Conservation (phyloP, 1,140 invertebrate species). For the Drosophila lini region DNA sequence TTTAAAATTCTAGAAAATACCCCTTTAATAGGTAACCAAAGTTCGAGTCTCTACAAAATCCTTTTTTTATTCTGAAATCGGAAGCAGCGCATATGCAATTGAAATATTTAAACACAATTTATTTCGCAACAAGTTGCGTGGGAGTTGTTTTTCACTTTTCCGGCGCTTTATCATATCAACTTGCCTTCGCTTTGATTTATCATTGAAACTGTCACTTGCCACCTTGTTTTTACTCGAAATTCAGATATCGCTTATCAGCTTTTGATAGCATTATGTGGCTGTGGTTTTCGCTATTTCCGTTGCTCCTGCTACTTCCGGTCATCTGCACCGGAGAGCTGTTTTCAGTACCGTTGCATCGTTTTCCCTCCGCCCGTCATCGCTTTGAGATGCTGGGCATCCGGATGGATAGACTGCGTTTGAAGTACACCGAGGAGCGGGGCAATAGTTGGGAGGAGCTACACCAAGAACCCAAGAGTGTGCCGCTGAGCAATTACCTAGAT, state of each 20-base stretch:
- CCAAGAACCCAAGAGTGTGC: constrained; percentile 1
- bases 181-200: constrained; percentile 30
- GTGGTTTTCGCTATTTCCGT: constrained; percentile 2
- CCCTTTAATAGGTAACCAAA: not conserved
- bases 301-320: constrained; percentile 18
- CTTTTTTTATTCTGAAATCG: not conserved
- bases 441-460: not conserved
- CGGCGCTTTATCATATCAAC: not conserved
- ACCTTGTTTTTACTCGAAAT: not conserved
- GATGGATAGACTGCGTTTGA: constrained; percentile 65
- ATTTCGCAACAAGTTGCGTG: constrained; percentile 16
- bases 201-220: constrained; percentile 1
- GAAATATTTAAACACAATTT: constrained; percentile 45
- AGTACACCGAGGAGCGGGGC: constrained; percentile 36
- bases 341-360: constrained; percentile 58
- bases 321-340: constrained; percentile 26
- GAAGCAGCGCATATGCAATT: constrained; percentile 23
- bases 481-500: constrained; percentile 96
- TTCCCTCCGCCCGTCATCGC: constrained; percentile 63
- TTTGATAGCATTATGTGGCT: constrained; percentile 52
- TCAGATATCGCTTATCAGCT: not conserved
- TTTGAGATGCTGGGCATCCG: constrained; percentile 69
- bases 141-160: not conserved
- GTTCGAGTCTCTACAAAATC: not conserved
- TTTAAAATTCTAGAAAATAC: not conserved